Percentiles rank a stretch among this genome's conserved stretches.
These are phyloP conservation scores for Lysandra bellargus DNA, from an alignment of 2,888 invertebrate genomes.

Conservation along the genomic window DNA sequence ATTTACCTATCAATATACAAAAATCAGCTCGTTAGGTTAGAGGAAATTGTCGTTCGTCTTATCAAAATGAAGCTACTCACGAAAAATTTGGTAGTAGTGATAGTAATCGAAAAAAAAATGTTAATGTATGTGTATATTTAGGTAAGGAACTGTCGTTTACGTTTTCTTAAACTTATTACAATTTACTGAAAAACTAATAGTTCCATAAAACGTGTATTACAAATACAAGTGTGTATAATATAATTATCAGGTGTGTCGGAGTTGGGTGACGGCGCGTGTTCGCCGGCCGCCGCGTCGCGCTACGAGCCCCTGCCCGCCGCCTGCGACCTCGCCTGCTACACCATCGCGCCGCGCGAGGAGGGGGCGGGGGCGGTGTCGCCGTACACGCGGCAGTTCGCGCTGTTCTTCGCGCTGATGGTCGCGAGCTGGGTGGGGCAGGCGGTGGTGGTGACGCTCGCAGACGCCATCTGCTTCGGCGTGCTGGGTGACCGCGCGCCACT, in stretches of 20 bases:
- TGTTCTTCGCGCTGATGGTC: slow-evolving; percentile 88
- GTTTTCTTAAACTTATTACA: too few species aligned
- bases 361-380: slow-evolving; percentile 55
- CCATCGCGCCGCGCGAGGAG: slow-evolving; percentile 45
- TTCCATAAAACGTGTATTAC: not conserved
- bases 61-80: too few species aligned
- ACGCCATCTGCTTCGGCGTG: slow-evolving; percentile 93
- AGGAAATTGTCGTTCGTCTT: too few species aligned
- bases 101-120: too few species aligned
- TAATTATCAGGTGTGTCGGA: not conserved
- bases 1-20: too few species aligned
- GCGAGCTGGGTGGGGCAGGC: slow-evolving; percentile 92
- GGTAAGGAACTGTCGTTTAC: too few species aligned
- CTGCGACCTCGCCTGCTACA: not conserved
- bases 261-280: not conserved
- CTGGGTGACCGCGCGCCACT: slow-evolving; percentile 87
- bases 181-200: too few species aligned
- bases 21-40: too few species aligned
- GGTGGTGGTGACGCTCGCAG: slow-evolving; percentile 91
- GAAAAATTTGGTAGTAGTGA: too few species aligned
- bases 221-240: not conserved
- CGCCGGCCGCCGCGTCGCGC: not conserved
- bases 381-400: slow-evolving; percentile 85
- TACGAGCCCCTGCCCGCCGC: not conserved
- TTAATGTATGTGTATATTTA: too few species aligned